Base-by-base conservation (phyloP, 2,797 vertebrate species). In the Morus bassanus region DNA sequence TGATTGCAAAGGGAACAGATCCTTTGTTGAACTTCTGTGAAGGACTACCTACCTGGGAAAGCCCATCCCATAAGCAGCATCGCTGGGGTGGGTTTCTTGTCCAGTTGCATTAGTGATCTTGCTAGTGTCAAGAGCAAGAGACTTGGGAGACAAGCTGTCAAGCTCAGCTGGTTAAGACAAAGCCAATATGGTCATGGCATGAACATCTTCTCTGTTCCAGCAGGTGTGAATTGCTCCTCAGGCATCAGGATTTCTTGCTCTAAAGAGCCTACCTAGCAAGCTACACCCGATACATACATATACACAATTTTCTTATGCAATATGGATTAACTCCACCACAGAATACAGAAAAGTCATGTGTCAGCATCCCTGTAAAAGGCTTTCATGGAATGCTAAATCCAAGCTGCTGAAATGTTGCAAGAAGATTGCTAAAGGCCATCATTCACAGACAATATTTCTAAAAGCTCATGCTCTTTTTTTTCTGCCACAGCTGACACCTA, bases 41-140 rank as follows among this genome's bases (percentile, higher is more conserved):
- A 87, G 28, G 41, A 45, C 22, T 11, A 15, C 23, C n/a, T 17
- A 19, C 28, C 37, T 35, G 46, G 46, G 75, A 91, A 64, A 64
- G 24, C 16, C n/a, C 16, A 18, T 19, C 33, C 54, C 65, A 65
- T 18, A 35, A 30, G 25, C 6, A 46, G 14, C 35, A 43, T 18
- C 13, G 59, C 53, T 50, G 45, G 45, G 21, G 18, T 53, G 57
- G 24, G 7, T 21, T 83, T 64, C 73, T 67, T 27, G 37, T 59
- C 59, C 68, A 16, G 7, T 21, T 79, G 63, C 25, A 6, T 61
- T 24, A 56, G 46, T 50, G 75, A 61, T 48, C 48, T 48, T 0
- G 1, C n/a, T 39, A 23, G 22, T 9, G 18, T 68, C 68, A 59
- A 59, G 35, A 68, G 31, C 0, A 0, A 45, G 2, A 67, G 21